Percentiles rank a stretch among this genome's conserved stretches.
These are phyloP conservation scores for Halcyon malimbica DNA, from an alignment of 2,113 vertebrate species.

Conservation along the genomic window DNA sequence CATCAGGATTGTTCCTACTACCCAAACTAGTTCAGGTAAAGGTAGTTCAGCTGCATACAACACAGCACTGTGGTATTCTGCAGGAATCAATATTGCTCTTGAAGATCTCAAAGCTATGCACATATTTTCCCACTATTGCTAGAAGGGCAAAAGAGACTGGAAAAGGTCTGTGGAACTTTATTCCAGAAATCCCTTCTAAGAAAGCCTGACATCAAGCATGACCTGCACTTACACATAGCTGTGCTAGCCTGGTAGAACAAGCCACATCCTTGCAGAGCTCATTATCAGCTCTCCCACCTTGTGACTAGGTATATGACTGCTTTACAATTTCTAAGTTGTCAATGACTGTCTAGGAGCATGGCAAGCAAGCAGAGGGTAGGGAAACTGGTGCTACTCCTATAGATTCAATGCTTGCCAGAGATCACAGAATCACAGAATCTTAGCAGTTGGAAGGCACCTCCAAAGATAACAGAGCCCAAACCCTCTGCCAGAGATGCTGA, in stretches of 20 bases:
- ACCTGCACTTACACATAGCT: background rate
- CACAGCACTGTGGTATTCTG: background rate
- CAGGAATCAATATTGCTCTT: background rate
- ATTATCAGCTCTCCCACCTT: background rate
- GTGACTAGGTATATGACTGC: background rate
- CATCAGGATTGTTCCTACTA: background rate
- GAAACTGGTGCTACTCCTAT: background rate
- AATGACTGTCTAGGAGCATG: background rate
- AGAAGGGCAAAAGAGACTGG: background rate
- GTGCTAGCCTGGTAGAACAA: background rate
- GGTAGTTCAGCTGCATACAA: background rate
- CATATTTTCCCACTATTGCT: fast-evolving
- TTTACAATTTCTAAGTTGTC: background rate
- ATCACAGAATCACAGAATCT: too few species aligned
- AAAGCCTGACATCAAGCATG: background rate
- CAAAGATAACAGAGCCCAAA: too few species aligned
- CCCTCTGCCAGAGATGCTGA: background rate
- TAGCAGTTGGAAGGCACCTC: too few species aligned
- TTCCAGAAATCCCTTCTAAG: background rate
- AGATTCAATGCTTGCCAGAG: background rate
- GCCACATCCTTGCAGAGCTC: background rate
- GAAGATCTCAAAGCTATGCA: background rate
- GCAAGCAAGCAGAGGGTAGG: background rate
- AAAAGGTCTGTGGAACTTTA: background rate
- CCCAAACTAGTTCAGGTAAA: background rate